These are phyloP conservation scores for Agrotis exclamationis DNA, from an alignment of 2,888 invertebrate species.

Conservation along the genomic window DNA sequence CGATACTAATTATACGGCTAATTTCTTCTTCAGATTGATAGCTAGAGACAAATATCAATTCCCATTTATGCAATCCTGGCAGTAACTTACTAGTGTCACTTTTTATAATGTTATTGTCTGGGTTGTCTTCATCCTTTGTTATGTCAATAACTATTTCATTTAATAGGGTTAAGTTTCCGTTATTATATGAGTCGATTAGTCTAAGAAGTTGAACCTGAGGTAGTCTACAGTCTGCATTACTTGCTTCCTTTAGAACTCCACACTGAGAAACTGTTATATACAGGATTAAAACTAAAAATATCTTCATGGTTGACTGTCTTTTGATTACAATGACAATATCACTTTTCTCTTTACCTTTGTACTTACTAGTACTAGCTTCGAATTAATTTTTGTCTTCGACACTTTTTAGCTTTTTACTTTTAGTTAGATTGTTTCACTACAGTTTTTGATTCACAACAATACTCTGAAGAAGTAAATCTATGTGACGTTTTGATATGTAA, in stretches of 20 bases:
- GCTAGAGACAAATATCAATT: not conserved
- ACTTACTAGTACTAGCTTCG: not conserved
- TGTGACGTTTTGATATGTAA: too few species aligned
- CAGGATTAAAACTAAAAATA: not conserved
- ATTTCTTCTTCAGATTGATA: not conserved
- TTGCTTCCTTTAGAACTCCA: conserved; percentile 7
- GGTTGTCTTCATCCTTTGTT: conserved; percentile 3
- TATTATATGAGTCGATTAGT: not conserved
- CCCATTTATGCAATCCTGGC: conserved; percentile 9
- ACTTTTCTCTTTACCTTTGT: not conserved
- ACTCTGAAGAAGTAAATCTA: too few species aligned
- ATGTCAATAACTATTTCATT: conserved; percentile 3
- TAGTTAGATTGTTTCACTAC: too few species aligned
- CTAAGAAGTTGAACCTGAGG: not conserved
- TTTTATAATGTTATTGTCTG: not conserved
- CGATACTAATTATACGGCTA: not conserved
- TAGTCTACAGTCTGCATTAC: not conserved
- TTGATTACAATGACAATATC: not conserved
- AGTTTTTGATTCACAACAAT: too few species aligned
- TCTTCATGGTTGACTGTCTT: conserved; percentile 17
- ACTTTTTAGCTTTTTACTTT: too few species aligned
- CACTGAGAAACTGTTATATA: conserved; percentile 5
- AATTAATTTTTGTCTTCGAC: not conserved
- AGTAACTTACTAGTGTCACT: not conserved
- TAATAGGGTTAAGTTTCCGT: not conserved